Base-by-base conservation (phyloP, 2,113 vertebrate genomes). In the Clarias gariepinus region DNA sequence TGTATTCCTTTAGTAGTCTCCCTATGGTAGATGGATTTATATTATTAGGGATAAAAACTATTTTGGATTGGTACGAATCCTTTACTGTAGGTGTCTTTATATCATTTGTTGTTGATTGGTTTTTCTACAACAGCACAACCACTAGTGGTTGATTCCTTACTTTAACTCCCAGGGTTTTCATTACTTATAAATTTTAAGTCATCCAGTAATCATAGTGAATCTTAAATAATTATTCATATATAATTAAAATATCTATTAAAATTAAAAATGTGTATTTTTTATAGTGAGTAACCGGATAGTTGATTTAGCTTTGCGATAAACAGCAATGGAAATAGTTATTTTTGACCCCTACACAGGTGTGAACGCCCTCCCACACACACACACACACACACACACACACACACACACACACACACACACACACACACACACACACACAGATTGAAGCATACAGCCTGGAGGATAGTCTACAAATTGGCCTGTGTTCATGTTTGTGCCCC, bases 381-480 rank as follows among this genome's bases (percentile, higher is more conserved):
- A 61, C 16, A 18, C 60, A 23, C 16, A 61, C 60, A 63, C 7
- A 23, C 19, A 74, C 18, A 11, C 33, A 25, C 30, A 41, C 15
- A 1, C 33, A 21, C 68, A 71, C 33, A 41, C 15, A 19, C 30
- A 36, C 2, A 30, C 61, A 3, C 61, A n/a, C 30, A 2, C 30
- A 19, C 30, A 36, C 30, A 36, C 68, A 8, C 66, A 68, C n/a
- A 30, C 13, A 36, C 28, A 33, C 4, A 69, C 15, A 52, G 0
- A 69, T 2, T 8, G 7, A 36, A 16, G 21, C 28, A 21, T 13
- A 74, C 83, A 84, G 23, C 60, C 25, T 74, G 58, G 64, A 68
- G 74, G 86, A 61, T n/a, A 73, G 84, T 47, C 36, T 80, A 80
- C 84, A 89, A 83, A 80, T 80, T 73, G 74, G 52, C 73, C 74